phyloP scores from a whole-genome alignment of 2,888 invertebrate species.

The Leuctra nigra region DNA sequence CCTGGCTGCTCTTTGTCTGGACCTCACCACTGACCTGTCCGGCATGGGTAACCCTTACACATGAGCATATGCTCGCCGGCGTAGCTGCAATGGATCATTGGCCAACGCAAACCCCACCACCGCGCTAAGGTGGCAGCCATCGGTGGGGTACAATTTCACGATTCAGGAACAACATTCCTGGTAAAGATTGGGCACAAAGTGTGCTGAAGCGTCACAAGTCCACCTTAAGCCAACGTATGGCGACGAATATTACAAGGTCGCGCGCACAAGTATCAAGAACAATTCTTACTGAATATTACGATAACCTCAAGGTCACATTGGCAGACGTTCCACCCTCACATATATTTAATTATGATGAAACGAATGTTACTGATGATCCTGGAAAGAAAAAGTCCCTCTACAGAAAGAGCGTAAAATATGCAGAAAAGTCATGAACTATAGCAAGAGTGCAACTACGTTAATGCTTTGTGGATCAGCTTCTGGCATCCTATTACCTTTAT shows the following conservation, averaged over 20 bases:
- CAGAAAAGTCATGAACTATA: constrained; percentile 29
- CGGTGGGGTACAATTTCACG: neutral
- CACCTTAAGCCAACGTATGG: neutral
- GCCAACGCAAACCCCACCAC: no score
- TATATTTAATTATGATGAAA: constrained; percentile 16
- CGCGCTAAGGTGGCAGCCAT: no score
- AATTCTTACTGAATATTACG: neutral
- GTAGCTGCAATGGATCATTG: no score
- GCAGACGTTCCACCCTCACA: constrained; percentile 1
- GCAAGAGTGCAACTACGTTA: constrained; percentile 29
- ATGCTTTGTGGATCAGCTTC: constrained; percentile 31
- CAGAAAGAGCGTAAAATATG: constrained; percentile 30
- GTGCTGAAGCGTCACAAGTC: neutral
- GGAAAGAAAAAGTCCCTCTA: constrained; percentile 28
- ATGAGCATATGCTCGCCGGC: no score
- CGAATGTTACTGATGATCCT: constrained; percentile 20
- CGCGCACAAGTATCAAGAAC: neutral
- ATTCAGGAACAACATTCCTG: constrained; percentile 8
- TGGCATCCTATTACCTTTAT: constrained; percentile 34
- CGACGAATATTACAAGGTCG: neutral
- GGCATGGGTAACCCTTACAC: no score
- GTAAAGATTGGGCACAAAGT: constrained; percentile 4
- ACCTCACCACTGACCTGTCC: no score
- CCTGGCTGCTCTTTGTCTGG: no score
- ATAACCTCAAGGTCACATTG: neutral